Evolutionary conservation across 1,140 invertebrate species (phyloP), one percentile per base, ranked within the genome.

Genomic region (Dufourea novaeangliae): DNA sequence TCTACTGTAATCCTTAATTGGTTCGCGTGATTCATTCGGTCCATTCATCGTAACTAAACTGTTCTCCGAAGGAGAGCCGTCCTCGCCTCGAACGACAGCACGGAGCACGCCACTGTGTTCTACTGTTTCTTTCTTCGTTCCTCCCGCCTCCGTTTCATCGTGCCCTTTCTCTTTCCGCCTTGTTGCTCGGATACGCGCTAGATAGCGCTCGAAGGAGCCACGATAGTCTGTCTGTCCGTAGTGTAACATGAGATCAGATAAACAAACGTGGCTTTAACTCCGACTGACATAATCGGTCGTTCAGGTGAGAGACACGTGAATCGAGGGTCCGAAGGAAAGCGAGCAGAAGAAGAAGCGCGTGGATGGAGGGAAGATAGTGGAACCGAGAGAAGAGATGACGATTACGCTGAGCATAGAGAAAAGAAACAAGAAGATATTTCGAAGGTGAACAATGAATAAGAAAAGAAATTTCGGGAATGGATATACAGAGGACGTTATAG

Each of bases 1-100:
- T 56, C 79, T 66, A 77, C 80, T 74, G 86, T 90, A 90, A 91
- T 91, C 89, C 90, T 90, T 91, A 91, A 91, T 91, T 91, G 90
- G 90, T 90, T 90, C 80, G 89, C 86, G 89, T 90, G 90, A 91
- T 91, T 91, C 90, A 90, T 90, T 90, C 85, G 89, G 83, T 89
- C 86, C 88, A 90, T 90, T 90, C 88, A 90, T 90, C 86, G 84
- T 84, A 82, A 83, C 83, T 84, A 86, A 88, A 84, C 84, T 79
- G 80, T 78, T 83, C 74, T 69, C 74, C 73, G 74, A 81, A 81
- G 75, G 74, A 73, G 57, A 56, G 37, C 73, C 78, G 64, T 85
- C 84, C 67, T 87, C 84, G 83, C 88, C 83, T 81, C 59, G 59
- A 82, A 86, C 87, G 88, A 88, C 83, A 84, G 84, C 73, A 84